phyloP scores from a whole-genome alignment of 2,113 vertebrate species.

The Agapornis roseicollis region DNA sequence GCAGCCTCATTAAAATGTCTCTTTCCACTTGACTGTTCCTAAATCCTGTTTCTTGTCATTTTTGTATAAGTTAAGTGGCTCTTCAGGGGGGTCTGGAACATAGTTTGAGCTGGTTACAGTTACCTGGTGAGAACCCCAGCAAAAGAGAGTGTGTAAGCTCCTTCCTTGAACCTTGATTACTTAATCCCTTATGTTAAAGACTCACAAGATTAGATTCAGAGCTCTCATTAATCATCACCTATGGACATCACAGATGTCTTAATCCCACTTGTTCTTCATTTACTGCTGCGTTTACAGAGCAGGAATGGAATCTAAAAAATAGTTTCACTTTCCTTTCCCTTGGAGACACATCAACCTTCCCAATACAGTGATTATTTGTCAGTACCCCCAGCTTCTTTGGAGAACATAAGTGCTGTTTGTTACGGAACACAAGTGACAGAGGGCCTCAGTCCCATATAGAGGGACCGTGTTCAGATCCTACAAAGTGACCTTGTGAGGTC shows the following conservation, averaged over 20 bases:
- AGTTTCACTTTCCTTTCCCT: conserved; percentile 28
- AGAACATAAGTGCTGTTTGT: conserved; percentile 40
- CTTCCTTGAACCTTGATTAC: background rate
- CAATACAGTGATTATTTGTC: background rate
- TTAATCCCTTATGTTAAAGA: background rate
- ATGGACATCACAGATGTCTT: conserved; percentile 11
- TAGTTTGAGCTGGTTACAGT: background rate
- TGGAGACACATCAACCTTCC: background rate
- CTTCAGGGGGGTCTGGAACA: background rate
- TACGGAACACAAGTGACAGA: conserved; percentile 13
- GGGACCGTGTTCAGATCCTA: background rate
- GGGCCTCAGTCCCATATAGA: conserved; percentile 8
- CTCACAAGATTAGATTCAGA: background rate
- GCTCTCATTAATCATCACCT: conserved; percentile 41
- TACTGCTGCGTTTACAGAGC: conserved; percentile 21
- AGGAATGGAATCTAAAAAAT: background rate
- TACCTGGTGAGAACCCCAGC: background rate
- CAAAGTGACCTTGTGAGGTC: conserved; percentile 45
- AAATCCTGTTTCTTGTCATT: background rate
- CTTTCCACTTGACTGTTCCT: background rate
- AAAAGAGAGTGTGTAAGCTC: background rate
- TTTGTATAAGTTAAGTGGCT: background rate
- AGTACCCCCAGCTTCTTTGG: background rate
- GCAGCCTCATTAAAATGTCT: background rate
- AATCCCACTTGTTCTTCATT: conserved; percentile 26